These are phyloP conservation scores for Himalopsyche japonica DNA, from an alignment of 2,888 invertebrate species.

Conservation along the genomic window DNA sequence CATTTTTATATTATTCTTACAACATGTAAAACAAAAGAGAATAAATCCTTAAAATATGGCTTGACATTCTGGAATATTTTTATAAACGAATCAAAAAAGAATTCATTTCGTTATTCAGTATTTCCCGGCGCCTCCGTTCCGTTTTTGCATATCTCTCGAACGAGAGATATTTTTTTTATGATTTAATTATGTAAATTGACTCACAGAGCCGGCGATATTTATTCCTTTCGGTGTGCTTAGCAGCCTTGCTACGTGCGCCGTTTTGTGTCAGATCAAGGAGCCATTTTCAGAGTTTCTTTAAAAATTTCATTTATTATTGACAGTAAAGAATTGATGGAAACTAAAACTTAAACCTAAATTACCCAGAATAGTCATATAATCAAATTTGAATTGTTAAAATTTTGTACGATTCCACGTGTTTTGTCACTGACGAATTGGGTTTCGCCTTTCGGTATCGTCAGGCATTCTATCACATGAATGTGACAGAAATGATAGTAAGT, in stretches of 20 bases:
- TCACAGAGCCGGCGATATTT: neutral
- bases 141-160: neutral
- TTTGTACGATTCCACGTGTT: too few relatives aligned
- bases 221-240: neutral
- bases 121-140: neutral
- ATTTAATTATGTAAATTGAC: neutral
- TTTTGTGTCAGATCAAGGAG: neutral
- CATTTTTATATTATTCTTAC: too few relatives aligned
- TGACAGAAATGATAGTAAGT: too few relatives aligned
- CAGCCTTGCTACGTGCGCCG: neutral
- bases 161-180: conserved; percentile 1
- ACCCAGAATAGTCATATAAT: too few relatives aligned
- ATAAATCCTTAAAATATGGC: neutral
- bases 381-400: too few relatives aligned
- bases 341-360: too few relatives aligned
- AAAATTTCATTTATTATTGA: neutral
- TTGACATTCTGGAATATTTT: neutral
- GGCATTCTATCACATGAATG: too few relatives aligned
- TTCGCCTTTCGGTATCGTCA: too few relatives aligned
- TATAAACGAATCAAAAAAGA: neutral
- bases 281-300: neutral
- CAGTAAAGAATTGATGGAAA: too few relatives aligned
- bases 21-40: neutral
- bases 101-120: neutral
- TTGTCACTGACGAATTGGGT: too few relatives aligned